phyloP scores from a whole-genome alignment of 2,113 vertebrate genomes.

The Glaucidium brasilianum region DNA sequence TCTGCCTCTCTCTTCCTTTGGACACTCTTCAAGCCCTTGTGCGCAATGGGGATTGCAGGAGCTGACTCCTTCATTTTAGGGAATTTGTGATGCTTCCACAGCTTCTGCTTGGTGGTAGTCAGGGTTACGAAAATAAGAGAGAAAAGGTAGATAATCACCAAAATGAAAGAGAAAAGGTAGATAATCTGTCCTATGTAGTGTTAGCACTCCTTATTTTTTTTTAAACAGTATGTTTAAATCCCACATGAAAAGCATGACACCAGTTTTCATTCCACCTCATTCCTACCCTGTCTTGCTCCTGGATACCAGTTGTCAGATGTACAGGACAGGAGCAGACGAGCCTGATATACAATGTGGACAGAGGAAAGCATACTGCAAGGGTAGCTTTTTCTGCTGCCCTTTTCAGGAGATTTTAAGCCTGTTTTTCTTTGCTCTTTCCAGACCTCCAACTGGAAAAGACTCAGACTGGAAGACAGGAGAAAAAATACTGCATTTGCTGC shows the following conservation, averaged over 20 bases:
- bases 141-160: neutral
- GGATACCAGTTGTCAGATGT: rapidly evolving
- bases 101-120: neutral
- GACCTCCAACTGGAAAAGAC: neutral
- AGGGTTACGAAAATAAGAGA: neutral
- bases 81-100: neutral
- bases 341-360: neutral
- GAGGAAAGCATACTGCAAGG: neutral
- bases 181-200: neutral
- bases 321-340: neutral
- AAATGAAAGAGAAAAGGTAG: neutral
- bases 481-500: neutral
- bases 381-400: neutral
- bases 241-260: neutral
- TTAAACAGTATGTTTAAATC: neutral
- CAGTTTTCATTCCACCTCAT: neutral
- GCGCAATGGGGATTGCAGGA: neutral
- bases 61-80: neutral
- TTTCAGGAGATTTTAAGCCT: neutral
- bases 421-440: neutral
- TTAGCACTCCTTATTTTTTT: neutral
- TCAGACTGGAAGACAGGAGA: neutral
- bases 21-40: neutral
- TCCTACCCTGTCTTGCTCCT: neutral
- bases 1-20: neutral